phyloP scores from a whole-genome alignment of 2,888 invertebrate genomes.

The Labia minor region DNA sequence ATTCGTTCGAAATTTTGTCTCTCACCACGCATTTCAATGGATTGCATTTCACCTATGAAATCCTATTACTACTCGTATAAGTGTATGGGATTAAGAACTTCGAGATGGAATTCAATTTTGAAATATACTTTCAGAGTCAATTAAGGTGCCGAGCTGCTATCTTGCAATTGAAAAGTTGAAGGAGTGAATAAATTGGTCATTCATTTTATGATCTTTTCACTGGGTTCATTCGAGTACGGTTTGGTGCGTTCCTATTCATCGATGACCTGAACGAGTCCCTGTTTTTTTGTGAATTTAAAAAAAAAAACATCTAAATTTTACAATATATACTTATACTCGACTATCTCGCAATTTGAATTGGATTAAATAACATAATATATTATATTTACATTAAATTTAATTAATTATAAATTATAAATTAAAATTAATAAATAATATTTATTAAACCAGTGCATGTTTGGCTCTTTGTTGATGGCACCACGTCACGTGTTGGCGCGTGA shows the following conservation, averaged over 20 bases:
- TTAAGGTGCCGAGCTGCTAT: neutral
- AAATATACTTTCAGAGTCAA: neutral
- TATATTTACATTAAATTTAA: too few relatives aligned
- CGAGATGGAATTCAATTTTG: neutral
- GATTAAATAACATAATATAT: too few relatives aligned
- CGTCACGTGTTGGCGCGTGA: too few relatives aligned
- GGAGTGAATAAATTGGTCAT: neutral
- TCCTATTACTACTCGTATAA: neutral
- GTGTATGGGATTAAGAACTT: neutral
- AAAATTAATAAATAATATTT: too few relatives aligned
- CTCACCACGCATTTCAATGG: neutral
- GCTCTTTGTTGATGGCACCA: too few relatives aligned
- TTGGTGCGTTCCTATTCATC: neutral
- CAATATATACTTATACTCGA: too few relatives aligned
- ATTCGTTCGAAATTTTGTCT: neutral
- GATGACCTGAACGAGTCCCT: neutral
- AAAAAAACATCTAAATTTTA: too few relatives aligned
- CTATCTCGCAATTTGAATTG: too few relatives aligned
- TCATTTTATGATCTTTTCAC: neutral
- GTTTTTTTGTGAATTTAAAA: too few relatives aligned
- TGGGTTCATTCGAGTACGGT: neutral
- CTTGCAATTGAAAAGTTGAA: neutral
- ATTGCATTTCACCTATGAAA: neutral
- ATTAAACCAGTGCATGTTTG: too few relatives aligned
- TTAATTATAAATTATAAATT: too few relatives aligned